phyloP scores from a whole-genome alignment of 2,888 invertebrate species.

The Oligia latruncula region DNA sequence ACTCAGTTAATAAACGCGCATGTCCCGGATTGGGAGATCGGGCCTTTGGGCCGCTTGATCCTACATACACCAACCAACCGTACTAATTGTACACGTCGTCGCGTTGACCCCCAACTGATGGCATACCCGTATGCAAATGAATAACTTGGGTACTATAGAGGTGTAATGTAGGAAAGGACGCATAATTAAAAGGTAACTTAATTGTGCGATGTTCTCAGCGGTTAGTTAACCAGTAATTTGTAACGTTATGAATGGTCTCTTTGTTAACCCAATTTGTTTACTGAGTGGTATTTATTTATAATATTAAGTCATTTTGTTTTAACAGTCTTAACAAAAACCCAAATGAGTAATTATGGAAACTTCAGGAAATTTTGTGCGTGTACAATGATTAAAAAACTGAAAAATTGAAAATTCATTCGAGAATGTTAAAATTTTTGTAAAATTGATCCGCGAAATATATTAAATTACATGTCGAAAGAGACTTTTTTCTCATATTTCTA shows the following conservation, averaged over 20 bases:
- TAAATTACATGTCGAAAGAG: slow-evolving; percentile 57
- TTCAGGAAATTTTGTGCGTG: neutral
- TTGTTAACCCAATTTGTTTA: slow-evolving; percentile 43
- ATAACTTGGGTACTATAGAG: slow-evolving; percentile 55
- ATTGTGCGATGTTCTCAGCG: slow-evolving; percentile 50
- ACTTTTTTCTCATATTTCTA: slow-evolving; percentile 60
- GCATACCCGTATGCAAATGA: slow-evolving; percentile 65
- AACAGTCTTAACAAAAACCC: slow-evolving; percentile 11
- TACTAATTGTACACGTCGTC: slow-evolving; percentile 65
- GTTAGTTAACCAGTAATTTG: slow-evolving; percentile 55
- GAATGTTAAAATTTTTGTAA: slow-evolving; percentile 39
- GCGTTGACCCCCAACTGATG: slow-evolving; percentile 64
- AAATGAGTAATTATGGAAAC: neutral
- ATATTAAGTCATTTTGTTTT: slow-evolving; percentile 21
- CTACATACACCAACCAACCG: slow-evolving; percentile 61
- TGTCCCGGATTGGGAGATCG: slow-evolving; percentile 64
- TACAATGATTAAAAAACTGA: neutral
- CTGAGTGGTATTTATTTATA: slow-evolving; percentile 25
- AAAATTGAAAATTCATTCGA: no score
- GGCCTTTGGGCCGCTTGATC: slow-evolving; percentile 62
- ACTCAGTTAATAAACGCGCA: slow-evolving; percentile 67
- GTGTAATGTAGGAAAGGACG: slow-evolving; percentile 57
- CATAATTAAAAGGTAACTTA: slow-evolving; percentile 61
- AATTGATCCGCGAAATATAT: slow-evolving; percentile 46
- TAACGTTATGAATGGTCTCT: slow-evolving; percentile 38